These are phyloP conservation scores for Rhysida immarginata DNA, from an alignment of 1,140 invertebrate species.

Conservation along the genomic window DNA sequence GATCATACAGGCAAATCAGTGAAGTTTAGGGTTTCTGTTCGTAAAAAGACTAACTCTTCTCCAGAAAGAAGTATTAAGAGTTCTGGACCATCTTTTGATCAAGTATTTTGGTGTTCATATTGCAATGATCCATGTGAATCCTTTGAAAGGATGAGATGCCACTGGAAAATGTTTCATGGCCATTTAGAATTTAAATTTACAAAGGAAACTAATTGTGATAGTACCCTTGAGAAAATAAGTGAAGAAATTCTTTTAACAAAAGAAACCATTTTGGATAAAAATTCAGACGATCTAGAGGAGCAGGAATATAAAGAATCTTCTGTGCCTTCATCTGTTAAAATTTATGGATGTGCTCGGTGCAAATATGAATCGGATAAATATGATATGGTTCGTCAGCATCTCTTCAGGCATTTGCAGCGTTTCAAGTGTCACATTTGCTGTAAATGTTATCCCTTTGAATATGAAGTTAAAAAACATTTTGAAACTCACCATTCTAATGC, in stretches of 20 bases:
- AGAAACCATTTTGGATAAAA: background rate
- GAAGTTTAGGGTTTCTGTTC: background rate
- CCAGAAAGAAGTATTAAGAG: background rate
- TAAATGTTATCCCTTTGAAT: slow-evolving; percentile 1
- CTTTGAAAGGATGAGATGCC: background rate
- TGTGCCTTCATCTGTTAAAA: background rate
- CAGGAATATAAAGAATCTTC: background rate
- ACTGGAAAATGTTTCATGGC: slow-evolving; percentile 4
- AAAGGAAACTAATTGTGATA: background rate
- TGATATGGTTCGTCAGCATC: background rate
- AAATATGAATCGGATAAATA: slow-evolving; percentile 6
- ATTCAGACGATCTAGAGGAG: background rate
- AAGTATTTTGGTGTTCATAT: background rate
- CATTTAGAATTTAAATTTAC: slow-evolving; percentile 5
- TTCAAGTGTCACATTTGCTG: background rate
- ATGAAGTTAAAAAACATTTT: slow-evolving; percentile 5
- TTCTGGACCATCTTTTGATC: background rate
- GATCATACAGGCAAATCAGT: background rate
- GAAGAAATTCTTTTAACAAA: background rate
- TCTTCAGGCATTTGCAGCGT: background rate
- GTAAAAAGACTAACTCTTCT: background rate
- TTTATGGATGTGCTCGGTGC: background rate
- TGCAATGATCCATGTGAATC: slow-evolving; percentile 4
- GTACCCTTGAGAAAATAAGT: background rate
- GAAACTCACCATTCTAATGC: background rate